Percentiles rank a stretch among this genome's conserved stretches.
Evolutionary conservation across 2,888 invertebrate species (phyloP).

Genomic region (Tholera decimalis): DNA sequence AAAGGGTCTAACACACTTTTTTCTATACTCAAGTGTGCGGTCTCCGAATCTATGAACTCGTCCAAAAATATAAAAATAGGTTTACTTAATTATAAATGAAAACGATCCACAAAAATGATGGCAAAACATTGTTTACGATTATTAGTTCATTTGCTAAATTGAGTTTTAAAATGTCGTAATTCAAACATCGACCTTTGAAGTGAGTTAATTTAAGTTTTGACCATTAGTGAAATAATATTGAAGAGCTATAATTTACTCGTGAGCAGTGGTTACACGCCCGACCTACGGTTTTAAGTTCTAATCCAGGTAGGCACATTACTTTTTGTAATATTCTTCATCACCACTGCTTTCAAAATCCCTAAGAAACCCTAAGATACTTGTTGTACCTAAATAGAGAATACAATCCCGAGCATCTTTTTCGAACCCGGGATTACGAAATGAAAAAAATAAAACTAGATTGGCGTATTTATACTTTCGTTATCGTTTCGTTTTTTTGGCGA

Average conservation of each 20-base stretch:
- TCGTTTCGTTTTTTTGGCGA: no score
- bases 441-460: no score
- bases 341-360: no score
- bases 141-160: conserved; percentile 59
- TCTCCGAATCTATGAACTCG: conserved; percentile 77
- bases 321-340: no score
- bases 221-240: conserved; percentile 21
- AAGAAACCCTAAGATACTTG: no score
- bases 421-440: no score
- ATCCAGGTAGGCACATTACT: no score
- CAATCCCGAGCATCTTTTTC: no score
- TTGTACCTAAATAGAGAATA: no score
- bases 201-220: conserved; percentile 8
- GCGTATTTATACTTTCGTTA: no score
- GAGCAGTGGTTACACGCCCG: no score
- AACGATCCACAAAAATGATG: conserved; percentile 69
- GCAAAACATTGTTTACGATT: conserved; percentile 66
- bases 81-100: conserved; percentile 80
- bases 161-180: conserved; percentile 48
- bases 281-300: no score
- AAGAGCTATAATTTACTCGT: conserved; percentile 11
- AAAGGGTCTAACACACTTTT: conserved; percentile 26
- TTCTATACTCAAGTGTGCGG: conserved; percentile 75
- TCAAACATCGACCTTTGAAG: conserved; percentile 17
- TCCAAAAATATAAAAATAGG: conserved; percentile 74